Conservation (phyloP, 2,888 invertebrate species). For the Lampropteryx suffumata region DNA sequence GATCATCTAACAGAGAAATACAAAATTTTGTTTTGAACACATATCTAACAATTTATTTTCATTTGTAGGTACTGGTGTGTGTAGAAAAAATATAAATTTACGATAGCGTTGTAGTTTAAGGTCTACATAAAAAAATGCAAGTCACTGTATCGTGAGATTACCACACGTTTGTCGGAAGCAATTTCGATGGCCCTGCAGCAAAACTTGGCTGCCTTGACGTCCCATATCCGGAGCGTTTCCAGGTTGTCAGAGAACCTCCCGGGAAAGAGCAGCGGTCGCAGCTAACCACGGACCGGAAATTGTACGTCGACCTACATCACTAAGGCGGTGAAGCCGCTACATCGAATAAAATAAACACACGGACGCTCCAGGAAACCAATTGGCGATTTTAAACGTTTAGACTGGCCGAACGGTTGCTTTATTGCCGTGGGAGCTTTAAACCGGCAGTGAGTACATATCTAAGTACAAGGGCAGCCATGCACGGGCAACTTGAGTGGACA, state of each 20-base stretch:
- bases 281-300: conserved; percentile 67
- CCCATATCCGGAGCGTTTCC: conserved; percentile 74
- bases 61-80: neutral
- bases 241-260: conserved; percentile 66
- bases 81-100: too few species aligned
- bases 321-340: conserved; percentile 41
- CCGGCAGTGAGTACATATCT: too few species aligned
- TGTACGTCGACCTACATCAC: conserved; percentile 76
- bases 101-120: too few species aligned
- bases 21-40: too few species aligned
- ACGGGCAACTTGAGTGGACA: too few species aligned
- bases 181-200: conserved; percentile 57
- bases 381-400: conserved; percentile 19
- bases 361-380: conserved; percentile 36
- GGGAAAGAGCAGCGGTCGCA: conserved; percentile 71
- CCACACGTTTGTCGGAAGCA: conserved; percentile 59
- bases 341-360: conserved; percentile 43
- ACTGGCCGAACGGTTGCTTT: conserved; percentile 1
- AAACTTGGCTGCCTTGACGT: conserved; percentile 68
- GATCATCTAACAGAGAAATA: too few species aligned
- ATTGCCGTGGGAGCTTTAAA: neutral
- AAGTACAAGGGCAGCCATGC: neutral
- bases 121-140: neutral
- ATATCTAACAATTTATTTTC: neutral
- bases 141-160: conserved; percentile 22